Evolutionary conservation across 1,140 invertebrate species (phyloP).

Genomic region (Aphelinus certus): DNA sequence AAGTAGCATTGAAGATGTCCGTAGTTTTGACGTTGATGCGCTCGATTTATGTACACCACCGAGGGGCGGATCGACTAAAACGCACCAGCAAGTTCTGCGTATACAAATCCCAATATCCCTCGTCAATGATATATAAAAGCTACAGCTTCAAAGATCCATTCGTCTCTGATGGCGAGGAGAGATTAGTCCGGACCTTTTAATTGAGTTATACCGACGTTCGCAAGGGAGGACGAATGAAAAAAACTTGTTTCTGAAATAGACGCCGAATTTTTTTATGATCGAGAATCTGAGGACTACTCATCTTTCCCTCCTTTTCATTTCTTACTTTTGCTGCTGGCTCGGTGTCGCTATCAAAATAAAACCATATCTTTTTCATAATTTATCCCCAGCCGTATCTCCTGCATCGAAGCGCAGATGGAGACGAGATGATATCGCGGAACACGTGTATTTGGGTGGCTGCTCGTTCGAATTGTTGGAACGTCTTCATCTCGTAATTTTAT

Average conservation of each 20-base stretch:
- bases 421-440: constrained; percentile 29
- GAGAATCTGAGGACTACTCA: constrained; percentile 29
- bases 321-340: background rate
- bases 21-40: too few relatives aligned
- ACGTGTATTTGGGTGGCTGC: background rate
- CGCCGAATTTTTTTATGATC: constrained; percentile 37
- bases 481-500: constrained; percentile 33
- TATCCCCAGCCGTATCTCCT: constrained; percentile 7
- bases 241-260: constrained; percentile 36
- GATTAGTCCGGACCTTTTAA: constrained; percentile 34
- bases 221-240: constrained; percentile 19
- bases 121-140: constrained; percentile 19
- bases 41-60: background rate
- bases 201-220: constrained; percentile 31
- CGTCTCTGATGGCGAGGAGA: constrained; percentile 17
- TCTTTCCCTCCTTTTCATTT: constrained; percentile 24
- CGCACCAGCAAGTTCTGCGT: background rate
- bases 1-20: background rate
- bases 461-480: constrained; percentile 6
- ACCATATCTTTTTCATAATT: constrained; percentile 23
- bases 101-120: background rate
- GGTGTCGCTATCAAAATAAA: constrained; percentile 36
- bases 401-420: background rate
- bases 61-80: background rate
- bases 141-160: constrained; percentile 1